Percentiles rank a stretch among this genome's conserved stretches.
Evolutionary conservation across 2,888 invertebrate species (phyloP).

Genomic region (Morpho helenor): DNA sequence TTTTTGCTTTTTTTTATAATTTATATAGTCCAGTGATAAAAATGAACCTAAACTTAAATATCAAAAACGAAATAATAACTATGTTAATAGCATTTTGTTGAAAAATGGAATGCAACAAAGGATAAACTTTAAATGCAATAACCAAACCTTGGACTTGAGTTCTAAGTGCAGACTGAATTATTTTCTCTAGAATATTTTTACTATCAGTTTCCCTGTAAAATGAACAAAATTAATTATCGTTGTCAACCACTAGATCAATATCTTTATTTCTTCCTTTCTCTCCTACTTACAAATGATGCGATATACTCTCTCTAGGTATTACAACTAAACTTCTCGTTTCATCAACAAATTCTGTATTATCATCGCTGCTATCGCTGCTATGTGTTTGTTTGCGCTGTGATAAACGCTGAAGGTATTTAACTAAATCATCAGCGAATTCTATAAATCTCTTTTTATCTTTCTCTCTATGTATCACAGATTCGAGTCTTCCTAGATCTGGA

Average conservation of each 20-base stretch:
- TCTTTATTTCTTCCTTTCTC: no score
- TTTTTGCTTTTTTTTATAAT: no score
- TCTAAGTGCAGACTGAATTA: conserved; percentile 12
- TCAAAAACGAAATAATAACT: no score
- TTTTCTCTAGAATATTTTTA: conserved; percentile 10
- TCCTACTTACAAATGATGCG: conserved; percentile 7
- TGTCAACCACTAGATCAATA: no score
- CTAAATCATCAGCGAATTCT: conserved; percentile 8
- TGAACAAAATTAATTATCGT: background rate
- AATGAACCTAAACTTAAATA: no score
- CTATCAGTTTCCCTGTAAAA: conserved; percentile 8
- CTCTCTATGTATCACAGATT: background rate
- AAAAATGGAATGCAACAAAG: no score
- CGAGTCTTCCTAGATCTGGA: background rate
- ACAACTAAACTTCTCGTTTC: conserved; percentile 18
- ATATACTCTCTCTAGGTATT: conserved; percentile 3
- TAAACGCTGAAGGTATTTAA: conserved; percentile 6
- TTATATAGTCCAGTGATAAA: no score
- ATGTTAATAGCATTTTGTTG: no score
- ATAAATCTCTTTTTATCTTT: conserved; percentile 7
- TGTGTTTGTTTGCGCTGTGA: conserved; percentile 1
- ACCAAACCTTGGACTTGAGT: conserved; percentile 3
- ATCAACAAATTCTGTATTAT: conserved; percentile 12
- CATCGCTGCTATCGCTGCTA: background rate
- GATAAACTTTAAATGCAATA: background rate